Evolutionary conservation across 2,797 vertebrate genomes (phyloP).

Genomic region (Amblyraja radiata): DNA sequence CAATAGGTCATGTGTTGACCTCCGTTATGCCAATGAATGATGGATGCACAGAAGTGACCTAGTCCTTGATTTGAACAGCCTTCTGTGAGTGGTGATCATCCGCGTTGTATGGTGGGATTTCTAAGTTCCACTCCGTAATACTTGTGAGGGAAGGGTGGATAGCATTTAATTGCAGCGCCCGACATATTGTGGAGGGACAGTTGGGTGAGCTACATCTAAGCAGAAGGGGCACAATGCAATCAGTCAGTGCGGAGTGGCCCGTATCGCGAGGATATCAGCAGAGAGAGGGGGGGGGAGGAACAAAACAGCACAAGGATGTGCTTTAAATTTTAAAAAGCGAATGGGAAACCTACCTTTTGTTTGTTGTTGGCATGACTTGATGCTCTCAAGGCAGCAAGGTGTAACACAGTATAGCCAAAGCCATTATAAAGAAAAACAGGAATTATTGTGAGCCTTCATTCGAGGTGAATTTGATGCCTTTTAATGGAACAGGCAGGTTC

Average conservation of each 20-base stretch:
- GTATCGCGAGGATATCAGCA: conserved; percentile 36
- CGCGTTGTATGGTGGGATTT: background rate
- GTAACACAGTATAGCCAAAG: conserved; percentile 44
- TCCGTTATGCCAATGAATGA: background rate
- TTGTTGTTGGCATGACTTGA: conserved; percentile 38
- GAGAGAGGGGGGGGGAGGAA: background rate
- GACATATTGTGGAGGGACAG: background rate
- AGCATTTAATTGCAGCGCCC: conserved; percentile 27
- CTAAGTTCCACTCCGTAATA: background rate
- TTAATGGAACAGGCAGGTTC: conserved; percentile 53
- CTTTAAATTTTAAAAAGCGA: conserved; percentile 36
- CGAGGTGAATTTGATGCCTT: conserved; percentile 59
- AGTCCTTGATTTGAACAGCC: background rate
- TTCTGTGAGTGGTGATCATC: background rate
- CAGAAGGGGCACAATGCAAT: conserved; percentile 36
- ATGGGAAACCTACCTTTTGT: conserved; percentile 31
- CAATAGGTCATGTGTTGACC: too few relatives aligned
- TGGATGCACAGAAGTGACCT: background rate
- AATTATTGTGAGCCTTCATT: conserved; percentile 52
- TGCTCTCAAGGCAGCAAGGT: conserved; percentile 39
- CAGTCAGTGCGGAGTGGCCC: conserved; percentile 22
- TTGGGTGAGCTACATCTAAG: conserved; percentile 2
- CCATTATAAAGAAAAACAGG: conserved; percentile 47
- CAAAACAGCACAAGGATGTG: conserved; percentile 29
- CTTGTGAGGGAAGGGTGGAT: conserved; percentile 14